These are phyloP conservation scores for Leucophenga maculata DNA, from an alignment of 2,888 invertebrate species.

Conservation along the genomic window DNA sequence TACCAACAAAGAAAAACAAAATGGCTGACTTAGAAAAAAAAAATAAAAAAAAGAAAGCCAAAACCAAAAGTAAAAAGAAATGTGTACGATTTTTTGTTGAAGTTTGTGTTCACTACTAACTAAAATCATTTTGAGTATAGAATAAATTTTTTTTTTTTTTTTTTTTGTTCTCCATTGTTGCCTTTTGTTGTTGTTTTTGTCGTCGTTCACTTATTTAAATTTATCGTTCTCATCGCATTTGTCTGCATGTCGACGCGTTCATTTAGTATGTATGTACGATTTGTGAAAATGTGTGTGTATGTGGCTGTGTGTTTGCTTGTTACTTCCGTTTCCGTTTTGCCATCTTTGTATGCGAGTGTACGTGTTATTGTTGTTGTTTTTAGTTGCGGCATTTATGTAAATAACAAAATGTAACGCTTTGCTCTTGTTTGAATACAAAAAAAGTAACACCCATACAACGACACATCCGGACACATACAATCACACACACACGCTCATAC, in stretches of 20 bases:
- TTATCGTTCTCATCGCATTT: not conserved
- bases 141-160: too few relatives aligned
- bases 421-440: conserved; percentile 28
- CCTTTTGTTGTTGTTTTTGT: not conserved
- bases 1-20: not conserved
- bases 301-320: conserved; percentile 34
- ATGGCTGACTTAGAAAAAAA: not conserved
- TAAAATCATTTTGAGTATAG: too few relatives aligned
- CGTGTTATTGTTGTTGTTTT: conserved; percentile 25
- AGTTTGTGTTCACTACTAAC: not conserved
- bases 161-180: too few relatives aligned
- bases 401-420: conserved; percentile 53
- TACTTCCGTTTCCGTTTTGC: conserved; percentile 53
- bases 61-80: not conserved
- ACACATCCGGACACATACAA: too few relatives aligned
- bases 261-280: not conserved
- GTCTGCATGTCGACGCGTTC: not conserved
- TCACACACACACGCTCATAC: conserved; percentile 14
- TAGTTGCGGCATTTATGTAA: conserved; percentile 40
- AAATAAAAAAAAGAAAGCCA: too few relatives aligned
- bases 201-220: conserved; percentile 9
- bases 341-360: conserved; percentile 19
- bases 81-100: not conserved
- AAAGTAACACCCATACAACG: conserved; percentile 12
- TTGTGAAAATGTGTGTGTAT: not conserved